phyloP scores from a whole-genome alignment of 2,113 vertebrate genomes.

The Corythornis vintsioides region DNA sequence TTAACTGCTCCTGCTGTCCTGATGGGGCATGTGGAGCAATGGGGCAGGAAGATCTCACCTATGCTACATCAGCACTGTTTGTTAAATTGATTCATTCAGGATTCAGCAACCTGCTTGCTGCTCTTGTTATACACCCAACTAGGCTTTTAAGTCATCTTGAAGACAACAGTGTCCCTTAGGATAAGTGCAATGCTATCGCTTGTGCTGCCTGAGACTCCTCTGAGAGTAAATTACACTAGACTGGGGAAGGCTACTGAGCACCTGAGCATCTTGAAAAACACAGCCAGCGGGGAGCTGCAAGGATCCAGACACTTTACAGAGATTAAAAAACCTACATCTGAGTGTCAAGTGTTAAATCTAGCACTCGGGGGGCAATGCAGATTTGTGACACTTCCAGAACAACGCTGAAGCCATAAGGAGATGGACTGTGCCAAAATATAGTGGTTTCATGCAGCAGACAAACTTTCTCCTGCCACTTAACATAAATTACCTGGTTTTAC shows the following conservation, averaged over 20 bases:
- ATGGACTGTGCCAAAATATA: neutral
- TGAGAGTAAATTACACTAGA: neutral
- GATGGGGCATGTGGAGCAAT: accelerated
- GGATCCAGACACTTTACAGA: neutral
- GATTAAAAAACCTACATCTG: neutral
- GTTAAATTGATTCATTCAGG: neutral
- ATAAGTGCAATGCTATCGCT: neutral
- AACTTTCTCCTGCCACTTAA: neutral
- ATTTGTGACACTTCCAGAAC: neutral
- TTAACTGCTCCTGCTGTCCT: neutral
- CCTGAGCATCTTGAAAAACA: neutral
- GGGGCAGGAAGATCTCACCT: neutral
- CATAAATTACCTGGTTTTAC: neutral
- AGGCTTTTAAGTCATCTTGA: neutral
- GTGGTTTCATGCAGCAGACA: neutral
- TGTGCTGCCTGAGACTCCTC: neutral
- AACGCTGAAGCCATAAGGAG: neutral
- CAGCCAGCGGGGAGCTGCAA: neutral
- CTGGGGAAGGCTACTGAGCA: neutral
- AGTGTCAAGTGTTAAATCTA: neutral
- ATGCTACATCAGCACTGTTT: neutral
- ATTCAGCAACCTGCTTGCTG: neutral
- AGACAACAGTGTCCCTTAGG: neutral
- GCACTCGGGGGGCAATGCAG: accelerated
- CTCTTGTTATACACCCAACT: neutral